A percentile compares a stretch with the other conserved stretches of the same genome.
Evolutionary conservation across 2,888 invertebrate genomes (phyloP).

Genomic region (Helobdella robusta): DNA sequence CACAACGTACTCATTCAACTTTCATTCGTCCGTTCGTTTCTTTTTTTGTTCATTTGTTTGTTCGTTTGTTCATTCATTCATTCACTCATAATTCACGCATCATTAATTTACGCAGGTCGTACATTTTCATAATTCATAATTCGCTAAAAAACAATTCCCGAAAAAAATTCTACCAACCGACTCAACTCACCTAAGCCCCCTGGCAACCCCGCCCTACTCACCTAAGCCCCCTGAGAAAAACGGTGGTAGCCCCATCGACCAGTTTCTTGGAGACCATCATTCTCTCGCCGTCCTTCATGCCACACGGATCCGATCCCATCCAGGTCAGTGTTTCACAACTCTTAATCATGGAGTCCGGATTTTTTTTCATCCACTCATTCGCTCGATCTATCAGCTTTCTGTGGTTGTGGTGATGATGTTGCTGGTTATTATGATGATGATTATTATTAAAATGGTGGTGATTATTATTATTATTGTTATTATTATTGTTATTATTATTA

Average conservation of each 20-base stretch:
- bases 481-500: background rate
- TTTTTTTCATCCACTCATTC: conserved; percentile 35
- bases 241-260: conserved; percentile 25
- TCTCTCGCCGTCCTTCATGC: conserved; percentile 31
- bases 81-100: too few species aligned
- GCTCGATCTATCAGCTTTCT: conserved; percentile 33
- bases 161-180: background rate
- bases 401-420: conserved; percentile 4
- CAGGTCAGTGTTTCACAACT: conserved; percentile 35
- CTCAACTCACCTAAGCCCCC: background rate
- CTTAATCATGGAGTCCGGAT: conserved; percentile 30
- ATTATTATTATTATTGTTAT: background rate
- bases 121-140: too few species aligned
- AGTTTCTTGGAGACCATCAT: conserved; percentile 31
- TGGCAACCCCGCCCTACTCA: too few species aligned
- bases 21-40: too few species aligned
- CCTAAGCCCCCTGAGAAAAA: conserved; percentile 33
- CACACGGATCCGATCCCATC: conserved; percentile 29
- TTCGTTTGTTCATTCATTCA: too few species aligned
- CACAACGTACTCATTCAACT: too few species aligned
- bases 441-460: background rate
- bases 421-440: background rate
- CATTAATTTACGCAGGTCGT: too few species aligned
- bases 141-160: too few species aligned
- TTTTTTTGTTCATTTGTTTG: too few species aligned